Evolutionary conservation across 2,113 vertebrate genomes (phyloP).

Genomic region (Cyprinodon tularosa): DNA sequence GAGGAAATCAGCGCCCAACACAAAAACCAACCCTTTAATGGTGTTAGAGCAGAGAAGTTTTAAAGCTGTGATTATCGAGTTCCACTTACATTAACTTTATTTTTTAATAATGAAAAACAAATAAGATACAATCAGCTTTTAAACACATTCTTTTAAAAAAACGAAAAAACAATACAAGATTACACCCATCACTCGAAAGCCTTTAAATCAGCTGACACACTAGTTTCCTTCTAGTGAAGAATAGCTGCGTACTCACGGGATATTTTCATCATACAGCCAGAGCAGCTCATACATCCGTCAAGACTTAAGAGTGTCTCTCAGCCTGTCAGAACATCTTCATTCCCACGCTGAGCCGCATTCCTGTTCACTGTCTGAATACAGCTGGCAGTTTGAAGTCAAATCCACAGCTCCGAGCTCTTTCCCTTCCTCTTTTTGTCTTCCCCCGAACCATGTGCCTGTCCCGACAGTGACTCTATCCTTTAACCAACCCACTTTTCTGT

Average conservation of each 20-base stretch:
- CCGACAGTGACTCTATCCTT: constrained; percentile 66
- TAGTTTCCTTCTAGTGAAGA: constrained; percentile 9
- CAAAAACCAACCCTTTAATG: background rate
- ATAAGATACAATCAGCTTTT: background rate
- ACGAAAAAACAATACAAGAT: background rate
- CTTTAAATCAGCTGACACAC: constrained; percentile 3
- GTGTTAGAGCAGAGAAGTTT: constrained; percentile 12
- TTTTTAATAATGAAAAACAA: background rate
- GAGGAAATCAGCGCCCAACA: background rate
- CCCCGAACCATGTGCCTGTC: constrained; percentile 57
- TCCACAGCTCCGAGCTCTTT: constrained; percentile 34
- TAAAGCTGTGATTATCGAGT: constrained; percentile 1
- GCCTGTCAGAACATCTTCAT: constrained; percentile 70
- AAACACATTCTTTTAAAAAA: background rate
- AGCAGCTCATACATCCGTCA: constrained; percentile 53
- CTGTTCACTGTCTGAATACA: constrained; percentile 56
- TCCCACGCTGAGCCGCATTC: constrained; percentile 72
- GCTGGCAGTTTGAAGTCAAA: constrained; percentile 63
- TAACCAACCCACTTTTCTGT: constrained; percentile 66
- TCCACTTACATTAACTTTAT: background rate
- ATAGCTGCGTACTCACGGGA: constrained; percentile 73
- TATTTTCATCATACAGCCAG: constrained; percentile 75
- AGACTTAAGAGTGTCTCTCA: constrained; percentile 42
- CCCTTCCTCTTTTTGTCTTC: constrained; percentile 59
- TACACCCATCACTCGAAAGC: constrained; percentile 3